Percentiles rank a stretch among this genome's conserved stretches.
These are phyloP conservation scores for Stomatorhinus ivindoensis DNA, from an alignment of 2,113 vertebrate genomes.

Conservation along the genomic window DNA sequence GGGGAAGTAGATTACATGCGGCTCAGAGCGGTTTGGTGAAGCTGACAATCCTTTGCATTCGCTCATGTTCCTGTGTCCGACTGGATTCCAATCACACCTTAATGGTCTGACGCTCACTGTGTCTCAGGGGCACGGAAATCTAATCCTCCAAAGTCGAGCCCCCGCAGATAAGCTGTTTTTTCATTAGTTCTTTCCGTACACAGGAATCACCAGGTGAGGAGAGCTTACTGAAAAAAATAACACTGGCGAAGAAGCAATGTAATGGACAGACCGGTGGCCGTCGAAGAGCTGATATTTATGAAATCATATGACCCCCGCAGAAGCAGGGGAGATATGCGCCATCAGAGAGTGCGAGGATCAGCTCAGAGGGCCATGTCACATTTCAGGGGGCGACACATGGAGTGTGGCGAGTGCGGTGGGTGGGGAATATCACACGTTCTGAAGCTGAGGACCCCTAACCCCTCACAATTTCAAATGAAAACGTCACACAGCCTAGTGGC, in stretches of 20 bases:
- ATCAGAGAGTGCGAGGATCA: neutral
- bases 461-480: neutral
- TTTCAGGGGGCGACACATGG: neutral
- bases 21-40: neutral
- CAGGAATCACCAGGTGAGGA: neutral
- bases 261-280: neutral
- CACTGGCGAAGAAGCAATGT: neutral
- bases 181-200: neutral
- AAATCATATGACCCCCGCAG: neutral
- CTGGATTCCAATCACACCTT: neutral
- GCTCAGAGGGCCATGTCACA: neutral
- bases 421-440: neutral
- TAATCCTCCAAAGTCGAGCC: neutral
- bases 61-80: neutral
- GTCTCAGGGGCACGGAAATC: neutral
- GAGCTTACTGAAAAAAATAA: neutral
- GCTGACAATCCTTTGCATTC: neutral
- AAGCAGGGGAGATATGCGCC: neutral
- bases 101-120: neutral
- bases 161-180: neutral
- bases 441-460: neutral
- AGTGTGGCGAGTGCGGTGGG: neutral
- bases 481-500: neutral
- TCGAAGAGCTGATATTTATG: neutral
- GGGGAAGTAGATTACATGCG: neutral